Base-by-base conservation (phyloP, 2,797 vertebrate genomes). In the Clarias pachynema region DNA sequence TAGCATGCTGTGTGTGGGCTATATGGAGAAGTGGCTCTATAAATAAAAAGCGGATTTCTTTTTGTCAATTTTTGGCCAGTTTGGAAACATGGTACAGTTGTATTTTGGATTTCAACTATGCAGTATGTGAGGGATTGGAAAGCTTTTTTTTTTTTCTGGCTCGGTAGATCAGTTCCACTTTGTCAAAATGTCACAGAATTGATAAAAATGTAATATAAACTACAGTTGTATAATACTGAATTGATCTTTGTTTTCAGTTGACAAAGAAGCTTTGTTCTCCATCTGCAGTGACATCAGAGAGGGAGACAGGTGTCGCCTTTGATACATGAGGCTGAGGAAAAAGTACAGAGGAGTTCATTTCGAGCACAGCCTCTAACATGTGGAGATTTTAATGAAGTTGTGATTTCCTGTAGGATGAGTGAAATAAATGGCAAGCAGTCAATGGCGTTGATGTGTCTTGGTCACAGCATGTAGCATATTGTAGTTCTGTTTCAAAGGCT, bases 401-500 rank as follows among this genome's bases (percentile, higher is more conserved):
- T 57, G 73, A 31, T 77, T 59, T 59, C 20, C 74, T 77, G 56
- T 59, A 34, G 53, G 26, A 77, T 77, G 53, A 77, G 57, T 10
- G 53, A 22, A 74, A 53, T 29, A 26, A 56, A 74, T 56, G n/a
- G n/a, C n/a, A 29, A 74, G 44, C 40, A 75, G 49, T 57, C 26
- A 31, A 34, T 77, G 53, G 10, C 44, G 20, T 29, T 53, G 44
- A 59, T 34, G 18, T 37, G 56, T 34, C 74, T 59, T 59, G 29
- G 10, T 34, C 56, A 77, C 29, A 77, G 74, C 34, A 24, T 57
- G 74, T 34, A 15, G 53, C 53, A 77, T 77, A 77, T 24, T 59
- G 53, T 15, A 53, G 24, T 74, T 53, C 44, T 3, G 29, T 14
- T 26, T 59, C 26, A 34, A 77, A 77, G 34, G 53, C 56, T 34